Evolutionary conservation across 2,797 vertebrate species (phyloP).

Genomic region (Muraenolepis orangiensis): DNA sequence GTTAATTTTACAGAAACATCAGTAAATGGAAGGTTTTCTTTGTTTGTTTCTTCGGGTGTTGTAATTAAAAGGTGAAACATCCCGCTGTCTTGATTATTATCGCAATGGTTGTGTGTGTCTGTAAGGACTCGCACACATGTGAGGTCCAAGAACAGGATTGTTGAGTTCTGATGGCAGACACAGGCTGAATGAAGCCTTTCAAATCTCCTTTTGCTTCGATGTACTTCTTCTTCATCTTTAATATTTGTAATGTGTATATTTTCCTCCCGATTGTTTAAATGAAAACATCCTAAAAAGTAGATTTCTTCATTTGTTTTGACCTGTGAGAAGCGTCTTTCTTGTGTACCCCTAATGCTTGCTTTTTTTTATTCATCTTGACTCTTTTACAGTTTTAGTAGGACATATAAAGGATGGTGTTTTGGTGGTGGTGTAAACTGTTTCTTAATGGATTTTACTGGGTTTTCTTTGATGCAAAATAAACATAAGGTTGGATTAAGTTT

Average conservation of each 20-base stretch:
- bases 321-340: slow-evolving; percentile 35
- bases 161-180: slow-evolving; percentile 1
- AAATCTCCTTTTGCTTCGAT: slow-evolving; percentile 48
- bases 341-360: slow-evolving; percentile 33
- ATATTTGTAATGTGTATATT: slow-evolving; percentile 58
- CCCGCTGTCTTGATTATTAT: neutral
- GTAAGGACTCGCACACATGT: neutral
- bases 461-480: slow-evolving; percentile 80
- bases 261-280: slow-evolving; percentile 47
- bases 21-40: slow-evolving; percentile 34
- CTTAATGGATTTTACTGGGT: slow-evolving; percentile 79
- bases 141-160: neutral
- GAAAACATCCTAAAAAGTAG: slow-evolving; percentile 40
- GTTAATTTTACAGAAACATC: slow-evolving; percentile 39
- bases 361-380: slow-evolving; percentile 73
- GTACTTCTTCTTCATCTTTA: slow-evolving; percentile 61
- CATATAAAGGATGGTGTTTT: slow-evolving; percentile 52
- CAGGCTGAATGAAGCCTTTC: slow-evolving; percentile 13
- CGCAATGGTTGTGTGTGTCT: slow-evolving; percentile 11
- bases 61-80: slow-evolving; percentile 22
- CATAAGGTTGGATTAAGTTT: slow-evolving; percentile 41
- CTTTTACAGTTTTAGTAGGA: slow-evolving; percentile 80
- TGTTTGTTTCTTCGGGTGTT: slow-evolving; percentile 43
- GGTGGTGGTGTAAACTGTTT: slow-evolving; percentile 73
- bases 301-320: slow-evolving; percentile 54